Conservation (phyloP, 2,797 vertebrate genomes). For the Streptopelia turtur region DNA sequence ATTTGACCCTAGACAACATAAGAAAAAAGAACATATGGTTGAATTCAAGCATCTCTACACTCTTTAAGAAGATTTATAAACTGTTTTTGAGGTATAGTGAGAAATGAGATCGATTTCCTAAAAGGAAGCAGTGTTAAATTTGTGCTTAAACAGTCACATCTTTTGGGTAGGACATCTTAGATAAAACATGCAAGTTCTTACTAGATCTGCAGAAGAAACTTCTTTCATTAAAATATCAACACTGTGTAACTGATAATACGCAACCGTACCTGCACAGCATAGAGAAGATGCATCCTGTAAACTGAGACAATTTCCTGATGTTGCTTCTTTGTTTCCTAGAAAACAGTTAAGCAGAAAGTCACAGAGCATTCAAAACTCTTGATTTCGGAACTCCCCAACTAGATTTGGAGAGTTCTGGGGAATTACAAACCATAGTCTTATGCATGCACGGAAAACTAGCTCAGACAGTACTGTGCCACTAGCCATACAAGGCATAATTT, state of each 20-base stretch:
- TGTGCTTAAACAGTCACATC: neutral
- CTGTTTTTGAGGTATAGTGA: neutral
- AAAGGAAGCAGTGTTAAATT: neutral
- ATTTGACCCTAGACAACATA: slow-evolving; percentile 89
- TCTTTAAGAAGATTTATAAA: neutral
- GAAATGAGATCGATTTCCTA: neutral
- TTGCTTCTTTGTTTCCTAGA: slow-evolving; percentile 94
- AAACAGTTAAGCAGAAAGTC: slow-evolving; percentile 31
- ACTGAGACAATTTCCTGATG: slow-evolving; percentile 95
- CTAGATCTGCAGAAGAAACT: neutral
- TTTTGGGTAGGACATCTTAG: neutral
- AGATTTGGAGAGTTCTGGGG: neutral
- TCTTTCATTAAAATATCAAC: neutral
- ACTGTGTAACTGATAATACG: neutral
- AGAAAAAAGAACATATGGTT: neutral
- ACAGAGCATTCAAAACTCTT: neutral
- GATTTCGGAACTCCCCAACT: neutral
- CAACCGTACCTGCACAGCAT: slow-evolving; percentile 93
- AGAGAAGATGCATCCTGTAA: slow-evolving; percentile 98
- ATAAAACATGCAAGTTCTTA: neutral
- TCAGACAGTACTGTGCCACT: neutral
- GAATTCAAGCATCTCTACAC: neutral
- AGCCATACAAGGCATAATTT: neutral
- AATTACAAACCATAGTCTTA: neutral
- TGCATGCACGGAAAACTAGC: neutral